Conservation (phyloP, 2,888 invertebrate species). For the Cephus nigrinus region DNA sequence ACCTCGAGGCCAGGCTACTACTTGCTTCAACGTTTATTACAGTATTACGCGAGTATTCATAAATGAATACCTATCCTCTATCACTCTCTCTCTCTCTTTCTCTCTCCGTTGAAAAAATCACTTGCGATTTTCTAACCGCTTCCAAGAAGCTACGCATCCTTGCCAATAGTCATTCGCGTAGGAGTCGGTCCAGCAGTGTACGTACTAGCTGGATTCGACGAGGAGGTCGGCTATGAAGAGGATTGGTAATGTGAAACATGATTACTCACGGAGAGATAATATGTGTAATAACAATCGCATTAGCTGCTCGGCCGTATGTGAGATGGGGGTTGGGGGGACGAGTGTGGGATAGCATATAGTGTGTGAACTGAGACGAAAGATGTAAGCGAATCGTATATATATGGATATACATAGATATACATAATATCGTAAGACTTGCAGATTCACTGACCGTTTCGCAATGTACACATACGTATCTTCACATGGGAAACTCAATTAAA, state of each 20-base stretch:
- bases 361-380: too few relatives aligned
- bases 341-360: too few relatives aligned
- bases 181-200: slow-evolving; percentile 11
- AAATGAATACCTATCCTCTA: neutral
- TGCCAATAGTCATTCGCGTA: slow-evolving; percentile 49
- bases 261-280: slow-evolving; percentile 60
- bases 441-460: neutral
- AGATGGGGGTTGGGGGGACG: slow-evolving; percentile 17
- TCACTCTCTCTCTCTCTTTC: slow-evolving; percentile 16
- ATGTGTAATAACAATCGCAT: slow-evolving; percentile 63
- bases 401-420: neutral
- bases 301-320: slow-evolving; percentile 45
- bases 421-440: too few relatives aligned
- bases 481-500: slow-evolving; percentile 19
- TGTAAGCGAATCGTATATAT: too few relatives aligned
- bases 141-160: slow-evolving; percentile 31
- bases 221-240: slow-evolving; percentile 25
- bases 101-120: slow-evolving; percentile 26
- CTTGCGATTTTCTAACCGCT: slow-evolving; percentile 43
- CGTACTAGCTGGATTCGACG: neutral
- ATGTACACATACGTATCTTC: slow-evolving; percentile 12
- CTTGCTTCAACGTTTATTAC: neutral
- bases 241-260: slow-evolving; percentile 59
- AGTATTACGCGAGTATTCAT: neutral
- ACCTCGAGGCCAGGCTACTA: neutral